Conservation (phyloP, 1,140 invertebrate species). For the Drosophila oshimai region DNA sequence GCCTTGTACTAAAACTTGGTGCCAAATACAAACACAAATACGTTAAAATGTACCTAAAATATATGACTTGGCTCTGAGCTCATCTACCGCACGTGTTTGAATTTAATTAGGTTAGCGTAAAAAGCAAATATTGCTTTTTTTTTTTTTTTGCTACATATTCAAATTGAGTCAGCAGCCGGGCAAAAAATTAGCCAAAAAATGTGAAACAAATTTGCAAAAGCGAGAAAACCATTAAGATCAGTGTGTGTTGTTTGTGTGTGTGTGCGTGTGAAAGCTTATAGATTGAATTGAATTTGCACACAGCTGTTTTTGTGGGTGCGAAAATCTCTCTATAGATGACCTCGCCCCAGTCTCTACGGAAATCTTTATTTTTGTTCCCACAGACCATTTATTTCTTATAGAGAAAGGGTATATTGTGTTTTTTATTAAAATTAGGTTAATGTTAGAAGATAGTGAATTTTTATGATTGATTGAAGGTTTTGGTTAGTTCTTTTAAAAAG, state of each 20-base stretch:
- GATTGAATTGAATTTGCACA: slow-evolving; percentile 15
- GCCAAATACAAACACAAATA: slow-evolving; percentile 3
- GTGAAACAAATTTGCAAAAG: slow-evolving; percentile 36
- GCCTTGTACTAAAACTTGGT: slow-evolving; percentile 18
- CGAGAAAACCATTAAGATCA: not conserved
- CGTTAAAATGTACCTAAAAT: too few relatives aligned
- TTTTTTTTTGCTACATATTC: not conserved
- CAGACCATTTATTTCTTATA: not conserved
- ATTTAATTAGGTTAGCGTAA: slow-evolving; percentile 57
- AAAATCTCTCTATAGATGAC: slow-evolving; percentile 14
- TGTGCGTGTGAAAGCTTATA: slow-evolving; percentile 22
- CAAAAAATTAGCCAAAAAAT: slow-evolving; percentile 51
- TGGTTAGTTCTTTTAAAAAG: too few relatives aligned
- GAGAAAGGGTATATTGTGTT: not conserved
- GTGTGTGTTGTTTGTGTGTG: not conserved
- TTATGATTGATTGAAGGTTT: too few relatives aligned
- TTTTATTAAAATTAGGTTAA: not conserved
- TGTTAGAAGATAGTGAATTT: too few relatives aligned
- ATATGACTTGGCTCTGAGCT: not conserved
- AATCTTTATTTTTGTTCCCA: not conserved
- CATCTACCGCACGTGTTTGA: slow-evolving; percentile 49
- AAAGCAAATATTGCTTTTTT: slow-evolving; percentile 22
- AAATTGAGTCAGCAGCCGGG: slow-evolving; percentile 27
- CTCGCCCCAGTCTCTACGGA: slow-evolving; percentile 47
- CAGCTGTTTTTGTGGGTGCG: slow-evolving; percentile 50